phyloP scores from a whole-genome alignment of 2,113 vertebrate genomes.

The Mirounga angustirostris region DNA sequence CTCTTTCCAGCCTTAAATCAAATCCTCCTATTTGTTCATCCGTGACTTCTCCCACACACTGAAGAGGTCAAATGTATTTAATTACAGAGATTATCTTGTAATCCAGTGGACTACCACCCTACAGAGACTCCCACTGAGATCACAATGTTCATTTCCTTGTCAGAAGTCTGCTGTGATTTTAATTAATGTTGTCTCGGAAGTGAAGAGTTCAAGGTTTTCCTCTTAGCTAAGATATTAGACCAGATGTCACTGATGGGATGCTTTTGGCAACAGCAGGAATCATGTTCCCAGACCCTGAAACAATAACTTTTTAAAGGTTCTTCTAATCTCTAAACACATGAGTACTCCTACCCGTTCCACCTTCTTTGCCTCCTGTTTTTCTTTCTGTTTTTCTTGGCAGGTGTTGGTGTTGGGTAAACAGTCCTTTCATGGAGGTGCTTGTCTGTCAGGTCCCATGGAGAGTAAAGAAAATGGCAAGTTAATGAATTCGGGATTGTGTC shows the following conservation, averaged over 20 bases:
- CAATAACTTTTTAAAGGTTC: conserved; percentile 64
- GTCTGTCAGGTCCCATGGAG: conserved; percentile 77
- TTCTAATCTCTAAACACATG: conserved; percentile 71
- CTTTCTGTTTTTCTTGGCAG: conserved; percentile 83
- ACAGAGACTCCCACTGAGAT: conserved; percentile 84
- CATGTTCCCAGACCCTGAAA: conserved; percentile 74
- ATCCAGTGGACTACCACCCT: conserved; percentile 85
- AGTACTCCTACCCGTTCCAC: conserved; percentile 53
- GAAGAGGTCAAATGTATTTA: conserved; percentile 76
- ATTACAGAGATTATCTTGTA: conserved; percentile 82
- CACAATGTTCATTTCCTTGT: conserved; percentile 83
- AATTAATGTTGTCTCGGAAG: conserved; percentile 74
- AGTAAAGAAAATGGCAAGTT: conserved; percentile 80
- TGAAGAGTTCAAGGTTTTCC: conserved; percentile 79
- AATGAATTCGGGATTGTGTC: conserved; percentile 76
- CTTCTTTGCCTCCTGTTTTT: conserved; percentile 61
- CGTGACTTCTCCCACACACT: conserved; percentile 79
- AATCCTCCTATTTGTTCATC: conserved; percentile 80
- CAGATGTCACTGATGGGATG: conserved; percentile 62
- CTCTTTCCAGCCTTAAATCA: conserved; percentile 80
- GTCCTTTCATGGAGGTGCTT: conserved; percentile 75
- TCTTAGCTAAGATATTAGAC: conserved; percentile 40
- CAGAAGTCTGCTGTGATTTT: conserved; percentile 71
- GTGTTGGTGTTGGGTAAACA: conserved; percentile 57
- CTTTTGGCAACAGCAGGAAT: conserved; percentile 75